A percentile compares a stretch with the other conserved stretches of the same genome.
phyloP scores from a whole-genome alignment of 2,113 vertebrate species.

The Megaleporinus macrocephalus region DNA sequence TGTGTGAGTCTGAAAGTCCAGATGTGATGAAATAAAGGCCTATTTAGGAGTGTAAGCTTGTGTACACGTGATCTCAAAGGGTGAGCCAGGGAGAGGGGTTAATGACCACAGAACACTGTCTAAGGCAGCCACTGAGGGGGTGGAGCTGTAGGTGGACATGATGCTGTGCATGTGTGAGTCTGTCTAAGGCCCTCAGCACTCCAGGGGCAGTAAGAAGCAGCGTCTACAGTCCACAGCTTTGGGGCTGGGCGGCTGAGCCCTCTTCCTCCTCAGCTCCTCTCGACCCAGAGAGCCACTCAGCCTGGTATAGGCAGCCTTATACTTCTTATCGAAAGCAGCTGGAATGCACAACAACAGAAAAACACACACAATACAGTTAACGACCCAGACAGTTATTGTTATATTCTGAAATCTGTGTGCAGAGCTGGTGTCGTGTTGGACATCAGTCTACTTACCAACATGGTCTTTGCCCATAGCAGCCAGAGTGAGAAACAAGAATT shows the following conservation, averaged over 20 bases:
- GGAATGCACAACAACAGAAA: constrained; percentile 20
- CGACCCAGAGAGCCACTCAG: constrained; percentile 81
- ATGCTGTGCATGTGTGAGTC: background rate
- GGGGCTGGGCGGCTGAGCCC: constrained; percentile 82
- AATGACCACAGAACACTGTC: background rate
- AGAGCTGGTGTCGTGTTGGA: background rate
- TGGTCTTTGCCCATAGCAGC: constrained; percentile 92
- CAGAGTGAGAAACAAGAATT: constrained; percentile 90
- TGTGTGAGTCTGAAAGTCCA: background rate
- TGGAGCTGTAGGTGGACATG: background rate
- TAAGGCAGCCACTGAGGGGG: background rate
- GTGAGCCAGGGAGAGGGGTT: background rate
- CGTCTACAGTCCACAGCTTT: constrained; percentile 91
- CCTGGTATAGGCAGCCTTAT: constrained; percentile 82
- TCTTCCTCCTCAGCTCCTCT: constrained; percentile 80
- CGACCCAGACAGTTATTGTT: background rate
- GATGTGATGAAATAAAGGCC: background rate
- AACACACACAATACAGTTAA: background rate
- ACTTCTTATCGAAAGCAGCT: constrained; percentile 91
- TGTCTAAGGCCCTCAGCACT: constrained; percentile 75
- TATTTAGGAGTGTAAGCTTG: background rate
- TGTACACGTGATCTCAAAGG: background rate
- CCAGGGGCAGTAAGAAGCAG: constrained; percentile 84
- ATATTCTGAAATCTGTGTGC: background rate
- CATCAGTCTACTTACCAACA: constrained; percentile 72